These are phyloP conservation scores for Eulithis testata DNA, from an alignment of 2,888 invertebrate species.

Conservation along the genomic window DNA sequence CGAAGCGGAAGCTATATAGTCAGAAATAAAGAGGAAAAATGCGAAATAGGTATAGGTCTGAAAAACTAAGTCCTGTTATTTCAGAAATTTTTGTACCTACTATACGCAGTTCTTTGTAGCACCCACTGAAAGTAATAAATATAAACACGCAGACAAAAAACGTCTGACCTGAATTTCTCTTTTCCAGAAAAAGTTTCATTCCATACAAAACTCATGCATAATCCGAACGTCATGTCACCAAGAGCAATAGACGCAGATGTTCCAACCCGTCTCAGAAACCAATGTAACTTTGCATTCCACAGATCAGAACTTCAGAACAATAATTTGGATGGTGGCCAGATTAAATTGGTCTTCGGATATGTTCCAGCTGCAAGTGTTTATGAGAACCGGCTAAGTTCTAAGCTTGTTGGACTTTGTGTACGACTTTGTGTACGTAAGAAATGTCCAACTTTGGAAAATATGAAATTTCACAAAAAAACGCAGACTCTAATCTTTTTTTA, in stretches of 20 bases:
- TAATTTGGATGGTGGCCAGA: constrained; percentile 38
- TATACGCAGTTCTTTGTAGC: too few relatives aligned
- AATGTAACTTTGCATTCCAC: constrained; percentile 40
- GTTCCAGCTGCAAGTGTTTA: constrained; percentile 21
- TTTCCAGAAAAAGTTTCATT: background rate
- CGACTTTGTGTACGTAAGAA: background rate
- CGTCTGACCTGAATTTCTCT: background rate
- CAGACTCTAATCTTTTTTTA: too few relatives aligned
- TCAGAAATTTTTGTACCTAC: too few relatives aligned
- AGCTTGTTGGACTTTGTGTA: constrained; percentile 5
- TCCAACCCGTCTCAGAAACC: constrained; percentile 29
- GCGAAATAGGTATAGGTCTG: too few relatives aligned
- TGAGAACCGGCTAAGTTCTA: constrained; percentile 18
- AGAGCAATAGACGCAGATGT: constrained; percentile 33
- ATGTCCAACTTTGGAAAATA: too few relatives aligned
- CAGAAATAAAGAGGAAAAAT: too few relatives aligned
- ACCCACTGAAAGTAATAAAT: too few relatives aligned
- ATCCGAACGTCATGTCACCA: constrained; percentile 13
- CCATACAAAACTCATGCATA: constrained; percentile 11
- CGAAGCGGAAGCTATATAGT: too few relatives aligned
- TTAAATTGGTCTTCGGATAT: constrained; percentile 29
- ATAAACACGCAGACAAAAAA: background rate
- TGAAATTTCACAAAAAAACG: too few relatives aligned
- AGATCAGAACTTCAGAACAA: constrained; percentile 35
- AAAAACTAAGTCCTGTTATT: too few relatives aligned